Evolutionary conservation across 2,113 vertebrate species (phyloP).

Genomic region (Scalopus aquaticus): DNA sequence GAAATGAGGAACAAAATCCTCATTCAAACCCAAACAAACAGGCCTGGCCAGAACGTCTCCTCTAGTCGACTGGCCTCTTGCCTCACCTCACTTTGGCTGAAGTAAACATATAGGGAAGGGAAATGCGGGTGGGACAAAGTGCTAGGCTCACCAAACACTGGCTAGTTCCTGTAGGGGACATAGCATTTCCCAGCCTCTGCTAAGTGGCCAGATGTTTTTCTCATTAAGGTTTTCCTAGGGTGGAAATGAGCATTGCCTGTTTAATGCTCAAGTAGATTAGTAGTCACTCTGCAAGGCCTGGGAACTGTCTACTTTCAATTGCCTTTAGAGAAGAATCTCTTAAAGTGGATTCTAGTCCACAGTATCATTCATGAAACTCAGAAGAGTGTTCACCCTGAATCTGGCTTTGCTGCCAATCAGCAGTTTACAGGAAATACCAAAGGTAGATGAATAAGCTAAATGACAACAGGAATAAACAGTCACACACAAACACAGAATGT

Average conservation of each 20-base stretch:
- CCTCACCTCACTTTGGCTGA: conserved; percentile 59
- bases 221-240: conserved; percentile 64
- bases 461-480: background rate
- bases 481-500: background rate
- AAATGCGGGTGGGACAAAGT: conserved; percentile 17
- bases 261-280: conserved; percentile 34
- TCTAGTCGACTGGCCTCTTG: conserved; percentile 62
- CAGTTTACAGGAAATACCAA: background rate
- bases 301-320: background rate
- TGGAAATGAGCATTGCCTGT: conserved; percentile 45
- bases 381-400: background rate
- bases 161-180: conserved; percentile 53
- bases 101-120: conserved; percentile 62
- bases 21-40: conserved; percentile 58
- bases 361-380: background rate
- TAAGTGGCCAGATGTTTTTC: conserved; percentile 72
- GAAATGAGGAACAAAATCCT: conserved; percentile 59
- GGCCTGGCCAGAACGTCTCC: conserved; percentile 5
- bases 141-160: background rate
- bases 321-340: background rate
- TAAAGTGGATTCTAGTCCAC: background rate
- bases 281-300: background rate
- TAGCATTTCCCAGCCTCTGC: conserved; percentile 65
- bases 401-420: background rate
- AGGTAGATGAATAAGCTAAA: background rate